These are phyloP conservation scores for Sinocyclocheilus anshuiensis DNA, from an alignment of 2,113 vertebrate species.

Conservation along the genomic window DNA sequence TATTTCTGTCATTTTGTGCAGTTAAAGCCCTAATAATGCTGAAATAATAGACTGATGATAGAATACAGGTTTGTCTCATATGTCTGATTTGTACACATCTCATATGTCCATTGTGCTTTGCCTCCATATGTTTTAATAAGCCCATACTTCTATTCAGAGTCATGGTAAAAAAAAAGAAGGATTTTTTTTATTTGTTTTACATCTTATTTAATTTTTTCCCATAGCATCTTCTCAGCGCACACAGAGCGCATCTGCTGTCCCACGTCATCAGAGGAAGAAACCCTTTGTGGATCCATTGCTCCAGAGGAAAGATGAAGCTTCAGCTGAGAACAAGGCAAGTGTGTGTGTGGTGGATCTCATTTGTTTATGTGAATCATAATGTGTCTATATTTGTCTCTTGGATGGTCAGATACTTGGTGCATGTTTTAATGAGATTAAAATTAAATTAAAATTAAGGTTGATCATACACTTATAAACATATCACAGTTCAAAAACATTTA, in stretches of 20 bases:
- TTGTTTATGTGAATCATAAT: not conserved
- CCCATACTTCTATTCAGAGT: not conserved
- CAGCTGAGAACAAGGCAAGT: slow-evolving; percentile 54
- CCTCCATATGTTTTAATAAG: not conserved
- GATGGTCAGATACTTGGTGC: no score
- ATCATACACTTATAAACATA: no score
- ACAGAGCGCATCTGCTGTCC: slow-evolving; percentile 72
- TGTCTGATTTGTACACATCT: slow-evolving; percentile 10
- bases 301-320: slow-evolving; percentile 83
- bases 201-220: not conserved
- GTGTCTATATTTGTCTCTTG: not conserved
- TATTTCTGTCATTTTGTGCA: no score
- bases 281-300: slow-evolving; percentile 77
- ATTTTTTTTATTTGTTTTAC: no score
- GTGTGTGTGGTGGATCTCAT: slow-evolving; percentile 5
- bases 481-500: no score
- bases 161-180: not conserved
- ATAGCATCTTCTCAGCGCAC: slow-evolving; percentile 76
- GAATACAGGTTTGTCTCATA: not conserved
- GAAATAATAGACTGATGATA: no score
- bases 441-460: no score
- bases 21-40: no score
- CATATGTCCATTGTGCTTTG: not conserved
- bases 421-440: no score
- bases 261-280: slow-evolving; percentile 73